Base-by-base conservation (phyloP, 1,140 invertebrate genomes). In the Maniola jurtina region DNA sequence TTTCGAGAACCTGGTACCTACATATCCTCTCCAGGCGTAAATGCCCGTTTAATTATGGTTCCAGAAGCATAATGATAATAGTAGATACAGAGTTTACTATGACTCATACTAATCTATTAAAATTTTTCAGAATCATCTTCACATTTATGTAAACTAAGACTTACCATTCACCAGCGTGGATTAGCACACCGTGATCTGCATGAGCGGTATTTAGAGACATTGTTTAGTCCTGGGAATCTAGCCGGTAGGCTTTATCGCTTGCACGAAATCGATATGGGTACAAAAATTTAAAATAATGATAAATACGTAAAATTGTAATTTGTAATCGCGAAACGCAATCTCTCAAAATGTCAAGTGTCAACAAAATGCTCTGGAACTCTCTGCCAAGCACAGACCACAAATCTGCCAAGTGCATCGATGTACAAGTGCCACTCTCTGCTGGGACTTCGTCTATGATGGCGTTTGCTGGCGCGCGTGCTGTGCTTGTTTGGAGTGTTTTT, bases 131-230 rank as follows among this genome's bases (percentile, higher is more conserved):
- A 13, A 36, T 42, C 14, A 57, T 40, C 13, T 6, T n/a, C n/a
- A 40, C 11, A 16, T 36, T 50, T 45, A 33, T 55, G 14, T 35
- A 58, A 16, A 64, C 34, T 11, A 14, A 66, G 15, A 55, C 94
- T 95, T 94, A 98, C 97, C 94, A 94, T 94, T 99, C 98, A 75
- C 97, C 97, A 68, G 95, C 93, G 87, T 98, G 97, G 76, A 99
- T 97, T 38, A 98, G 91, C 35, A 98, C 97, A 14, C 98, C 97
- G 54, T 96, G 96, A 81, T 97, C 96, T 13, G 96, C 94, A 84
- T 98, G 97, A 61, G 97, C 97, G 63, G 97, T 98, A 86, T 98
- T 98, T 64, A 98, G 89, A 68, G 97, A 97, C 97, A 98, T 98
- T 70, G 10, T 58, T 61, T 40, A 45, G 61, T 50, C 16, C 16